phyloP scores from a whole-genome alignment of 2,888 invertebrate species.

The Drosophila longiperda region DNA sequence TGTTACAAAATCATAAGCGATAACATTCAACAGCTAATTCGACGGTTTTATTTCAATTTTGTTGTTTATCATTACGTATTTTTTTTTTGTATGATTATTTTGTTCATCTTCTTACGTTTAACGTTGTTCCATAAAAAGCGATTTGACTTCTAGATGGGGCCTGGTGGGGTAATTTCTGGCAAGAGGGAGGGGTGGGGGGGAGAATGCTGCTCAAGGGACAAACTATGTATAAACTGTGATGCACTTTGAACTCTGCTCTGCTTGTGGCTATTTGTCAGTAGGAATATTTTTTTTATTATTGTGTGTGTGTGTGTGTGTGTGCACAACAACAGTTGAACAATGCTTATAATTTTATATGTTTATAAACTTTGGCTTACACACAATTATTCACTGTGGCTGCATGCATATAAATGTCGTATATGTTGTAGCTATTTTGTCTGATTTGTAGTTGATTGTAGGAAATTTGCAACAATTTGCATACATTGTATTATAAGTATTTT shows the following conservation, averaged over 20 bases:
- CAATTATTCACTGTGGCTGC: constrained; percentile 4
- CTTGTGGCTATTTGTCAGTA: constrained; percentile 37
- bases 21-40: constrained; percentile 60
- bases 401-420: background rate
- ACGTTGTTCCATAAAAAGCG: constrained; percentile 36
- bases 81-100: background rate
- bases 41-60: constrained; percentile 42
- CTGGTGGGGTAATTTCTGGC: constrained; percentile 48
- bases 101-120: constrained; percentile 21
- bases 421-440: constrained; percentile 26
- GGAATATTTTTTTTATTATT: background rate
- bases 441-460: constrained; percentile 69
- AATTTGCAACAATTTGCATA: constrained; percentile 55
- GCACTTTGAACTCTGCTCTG: constrained; percentile 2
- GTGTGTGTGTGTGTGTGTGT: background rate
- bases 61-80: constrained; percentile 4
- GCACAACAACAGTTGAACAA: constrained; percentile 58
- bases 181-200: background rate
- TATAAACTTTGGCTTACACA: constrained; percentile 1
- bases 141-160: constrained; percentile 27
- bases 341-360: constrained; percentile 29
- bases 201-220: constrained; percentile 21
- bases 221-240: background rate
- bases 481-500: constrained; percentile 24
- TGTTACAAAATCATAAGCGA: constrained; percentile 4